Evolutionary conservation across 2,797 vertebrate genomes (phyloP), one percentile per base, ranked within the genome.

Genomic region (Harpagifer antarcticus): DNA sequence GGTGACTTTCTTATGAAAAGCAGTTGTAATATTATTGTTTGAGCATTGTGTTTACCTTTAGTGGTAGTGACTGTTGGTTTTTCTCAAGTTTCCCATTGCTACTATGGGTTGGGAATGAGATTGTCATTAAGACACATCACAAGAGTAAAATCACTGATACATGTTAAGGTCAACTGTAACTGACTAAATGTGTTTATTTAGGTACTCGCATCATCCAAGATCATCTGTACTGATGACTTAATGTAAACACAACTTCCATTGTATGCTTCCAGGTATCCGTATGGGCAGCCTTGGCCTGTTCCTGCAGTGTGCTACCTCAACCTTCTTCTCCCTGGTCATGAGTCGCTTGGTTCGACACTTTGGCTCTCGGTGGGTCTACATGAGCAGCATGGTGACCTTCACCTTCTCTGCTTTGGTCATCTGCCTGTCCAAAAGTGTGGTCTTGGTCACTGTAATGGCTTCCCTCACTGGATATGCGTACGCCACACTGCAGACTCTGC

Each of bases 271-370:
- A 96, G 95, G 95, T n/a, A 94, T 96, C 73, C 95, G 95, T 7
- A 93, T 96, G 94, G 95, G 95, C 81, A 96, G 95, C 37, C 88
- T 95, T 74, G 95, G 95, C 17, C 90, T 96, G 31, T 96, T 96
- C 86, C 87, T 96, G 74, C 95, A 96, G 86, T 95, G 95, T 72
- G 93, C 94, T 88, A 96, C 94, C 91, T 95, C 95, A 79, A 96
- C 94, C 73, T 86, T 95, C 81, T 95, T 94, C 91, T 96, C 95
- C 19, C 82, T 95, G 84, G 68, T 87, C 54, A 95, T 96, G 95
- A 94, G 93, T 63, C 92, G 91, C 2, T 61, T 96, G 86, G 94
- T 96, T 63, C 79, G 74, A 6, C 85, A 75, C 3, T 94, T 95
- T 5, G 95, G 95, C 27, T 93, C 93, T 0, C 91, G 94, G 3